phyloP scores from a whole-genome alignment of 2,888 invertebrate genomes.

The Malachius bipustulatus region DNA sequence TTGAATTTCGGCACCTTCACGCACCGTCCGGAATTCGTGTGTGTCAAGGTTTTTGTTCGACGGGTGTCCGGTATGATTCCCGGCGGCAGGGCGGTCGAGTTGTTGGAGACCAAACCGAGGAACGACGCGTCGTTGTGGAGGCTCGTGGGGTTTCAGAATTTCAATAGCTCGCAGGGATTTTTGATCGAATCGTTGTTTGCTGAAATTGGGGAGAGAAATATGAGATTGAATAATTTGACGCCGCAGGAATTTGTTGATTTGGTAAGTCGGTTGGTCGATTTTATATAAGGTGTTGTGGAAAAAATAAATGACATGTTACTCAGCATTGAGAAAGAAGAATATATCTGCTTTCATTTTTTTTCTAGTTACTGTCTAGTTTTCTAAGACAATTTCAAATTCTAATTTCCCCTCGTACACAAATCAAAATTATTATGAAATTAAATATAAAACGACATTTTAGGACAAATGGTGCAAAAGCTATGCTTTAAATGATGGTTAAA shows the following conservation, averaged over 20 bases:
- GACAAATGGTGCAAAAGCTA: too few relatives aligned
- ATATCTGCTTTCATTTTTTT: too few relatives aligned
- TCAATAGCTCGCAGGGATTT: background rate
- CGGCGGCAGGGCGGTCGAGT: background rate
- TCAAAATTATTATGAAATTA: too few relatives aligned
- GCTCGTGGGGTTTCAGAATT: background rate
- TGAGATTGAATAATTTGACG: background rate
- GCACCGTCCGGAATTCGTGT: background rate
- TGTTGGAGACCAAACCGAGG: background rate
- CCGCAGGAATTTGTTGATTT: background rate
- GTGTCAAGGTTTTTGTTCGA: background rate
- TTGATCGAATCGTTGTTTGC: background rate
- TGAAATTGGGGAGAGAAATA: background rate
- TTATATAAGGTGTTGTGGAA: conserved; percentile 1
- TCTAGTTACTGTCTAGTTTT: too few relatives aligned
- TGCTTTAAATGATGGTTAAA: too few relatives aligned
- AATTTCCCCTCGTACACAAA: too few relatives aligned
- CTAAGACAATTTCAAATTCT: too few relatives aligned
- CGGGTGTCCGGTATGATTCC: background rate
- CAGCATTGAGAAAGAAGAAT: too few relatives aligned
- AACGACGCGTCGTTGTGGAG: background rate
- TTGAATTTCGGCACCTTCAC: background rate
- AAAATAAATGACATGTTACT: too few relatives aligned
- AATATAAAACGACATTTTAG: too few relatives aligned
- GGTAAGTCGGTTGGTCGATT: background rate